Conservation (phyloP, 2,797 vertebrate species). For the Xiphophorus birchmanni region DNA sequence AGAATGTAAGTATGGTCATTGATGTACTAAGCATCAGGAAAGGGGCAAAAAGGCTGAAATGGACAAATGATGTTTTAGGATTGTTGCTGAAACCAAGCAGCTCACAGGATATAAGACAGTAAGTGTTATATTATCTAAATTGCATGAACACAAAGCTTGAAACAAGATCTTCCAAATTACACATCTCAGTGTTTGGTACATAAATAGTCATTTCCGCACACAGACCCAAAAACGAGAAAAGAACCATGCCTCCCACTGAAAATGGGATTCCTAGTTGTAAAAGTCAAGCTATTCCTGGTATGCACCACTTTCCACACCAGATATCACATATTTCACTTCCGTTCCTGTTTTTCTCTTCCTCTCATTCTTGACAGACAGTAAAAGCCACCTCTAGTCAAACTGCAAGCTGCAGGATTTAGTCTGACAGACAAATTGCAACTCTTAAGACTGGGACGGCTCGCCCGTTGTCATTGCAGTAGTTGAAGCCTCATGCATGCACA, state of each 20-base stretch:
- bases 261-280: constrained; percentile 70
- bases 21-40: constrained; percentile 7
- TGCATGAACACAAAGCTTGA: constrained; percentile 58
- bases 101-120: constrained; percentile 56
- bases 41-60: constrained; percentile 22
- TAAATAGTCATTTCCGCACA: constrained; percentile 75
- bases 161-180: constrained; percentile 74
- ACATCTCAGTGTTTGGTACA: constrained; percentile 66
- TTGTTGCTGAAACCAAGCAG: constrained; percentile 55
- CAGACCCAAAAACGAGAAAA: constrained; percentile 44
- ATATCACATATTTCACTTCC: constrained; percentile 65
- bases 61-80: constrained; percentile 40
- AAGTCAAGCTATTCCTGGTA: constrained; percentile 78
- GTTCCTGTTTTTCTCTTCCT: constrained; percentile 26
- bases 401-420: constrained; percentile 61
- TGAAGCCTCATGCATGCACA: constrained; percentile 31
- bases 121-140: constrained; percentile 67
- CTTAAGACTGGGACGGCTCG: constrained; percentile 54
- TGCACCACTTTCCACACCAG: constrained; percentile 63
- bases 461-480: constrained; percentile 65
- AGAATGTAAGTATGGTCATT: background rate
- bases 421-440: constrained; percentile 72
- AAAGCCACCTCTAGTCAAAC: constrained; percentile 64
- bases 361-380: constrained; percentile 61
- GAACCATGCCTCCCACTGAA: constrained; percentile 69